A percentile compares a stretch with the other conserved stretches of the same genome.
phyloP scores from a whole-genome alignment of 2,113 vertebrate species.

The Glaucidium brasilianum region DNA sequence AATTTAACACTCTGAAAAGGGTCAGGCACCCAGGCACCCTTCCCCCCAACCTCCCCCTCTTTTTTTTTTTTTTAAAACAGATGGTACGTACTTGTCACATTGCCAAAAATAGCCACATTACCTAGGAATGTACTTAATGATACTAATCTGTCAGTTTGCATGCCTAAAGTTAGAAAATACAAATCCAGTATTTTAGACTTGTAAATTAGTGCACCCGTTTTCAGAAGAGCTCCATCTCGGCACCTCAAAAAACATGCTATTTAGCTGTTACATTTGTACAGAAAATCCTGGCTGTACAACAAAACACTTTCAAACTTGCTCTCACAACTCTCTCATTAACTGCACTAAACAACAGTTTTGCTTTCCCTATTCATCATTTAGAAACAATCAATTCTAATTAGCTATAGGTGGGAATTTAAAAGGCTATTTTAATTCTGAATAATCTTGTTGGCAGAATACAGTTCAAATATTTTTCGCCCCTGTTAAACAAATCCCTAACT shows the following conservation, averaged over 20 bases:
- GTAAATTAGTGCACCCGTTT: neutral
- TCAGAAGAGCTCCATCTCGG: neutral
- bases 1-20: neutral
- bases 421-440: neutral
- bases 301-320: neutral
- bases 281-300: neutral
- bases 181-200: neutral
- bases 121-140: neutral
- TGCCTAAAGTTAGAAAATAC: neutral
- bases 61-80: neutral
- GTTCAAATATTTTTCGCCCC: neutral
- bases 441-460: neutral
- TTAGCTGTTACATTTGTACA: neutral
- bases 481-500: neutral
- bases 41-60: no score
- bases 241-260: neutral
- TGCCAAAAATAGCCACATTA: neutral
- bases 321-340: neutral
- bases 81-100: fast-evolving
- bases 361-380: neutral
- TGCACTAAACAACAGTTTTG: neutral
- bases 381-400: neutral
- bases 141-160: neutral
- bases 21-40: neutral
- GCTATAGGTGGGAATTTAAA: neutral